These are phyloP conservation scores for Cyprinodon diabolis DNA, from an alignment of 2,797 vertebrate species.

Conservation along the genomic window DNA sequence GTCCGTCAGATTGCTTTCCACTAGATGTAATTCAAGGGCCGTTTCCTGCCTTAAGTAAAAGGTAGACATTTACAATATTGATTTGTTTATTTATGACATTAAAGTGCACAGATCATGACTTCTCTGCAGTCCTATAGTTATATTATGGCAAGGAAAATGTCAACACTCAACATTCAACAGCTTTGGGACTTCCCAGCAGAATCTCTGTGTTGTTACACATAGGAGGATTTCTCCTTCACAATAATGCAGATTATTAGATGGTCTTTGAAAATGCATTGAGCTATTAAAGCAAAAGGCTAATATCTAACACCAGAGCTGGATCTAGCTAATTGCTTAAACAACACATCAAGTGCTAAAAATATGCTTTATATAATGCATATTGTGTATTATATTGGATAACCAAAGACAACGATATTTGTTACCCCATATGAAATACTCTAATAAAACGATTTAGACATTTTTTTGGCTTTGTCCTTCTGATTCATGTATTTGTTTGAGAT, in stretches of 20 bases:
- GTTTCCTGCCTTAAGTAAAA: conserved; percentile 33
- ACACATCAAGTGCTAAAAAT: not conserved
- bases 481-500: conserved; percentile 5
- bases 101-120: not conserved
- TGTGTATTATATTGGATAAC: not conserved
- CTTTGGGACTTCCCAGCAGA: not conserved
- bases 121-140: not conserved
- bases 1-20: conserved; percentile 23
- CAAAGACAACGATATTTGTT: not conserved
- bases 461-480: not conserved
- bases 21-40: conserved; percentile 37
- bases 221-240: conserved; percentile 35
- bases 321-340: conserved; percentile 9
- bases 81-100: conserved; percentile 34
- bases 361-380: not conserved
- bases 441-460: not conserved
- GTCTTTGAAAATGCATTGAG: conserved; percentile 26
- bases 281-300: conserved; percentile 47
- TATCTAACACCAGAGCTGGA: conserved; percentile 22
- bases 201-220: conserved; percentile 14
- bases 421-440: not conserved
- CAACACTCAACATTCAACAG: not conserved
- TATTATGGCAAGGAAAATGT: not conserved
- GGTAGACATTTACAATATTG: conserved; percentile 27
- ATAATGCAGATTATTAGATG: conserved; percentile 47